These are phyloP conservation scores for Halichondria panicea DNA, from an alignment of 37 sponge, comb jelly and placozoan species.

Conservation along the genomic window DNA sequence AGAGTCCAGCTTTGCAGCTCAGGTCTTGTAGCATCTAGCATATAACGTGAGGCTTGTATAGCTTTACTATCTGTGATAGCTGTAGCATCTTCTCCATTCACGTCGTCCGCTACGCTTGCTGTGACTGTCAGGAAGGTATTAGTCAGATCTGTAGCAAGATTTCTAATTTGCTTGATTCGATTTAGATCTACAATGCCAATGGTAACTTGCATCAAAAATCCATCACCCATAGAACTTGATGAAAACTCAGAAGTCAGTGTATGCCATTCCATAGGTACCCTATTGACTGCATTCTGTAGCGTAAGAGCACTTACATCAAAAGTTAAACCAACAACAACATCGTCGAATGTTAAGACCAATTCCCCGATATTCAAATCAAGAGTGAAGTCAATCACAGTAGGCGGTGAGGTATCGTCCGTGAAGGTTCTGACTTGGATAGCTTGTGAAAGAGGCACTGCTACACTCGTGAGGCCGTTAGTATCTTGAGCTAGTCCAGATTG, in stretches of 20 bases:
- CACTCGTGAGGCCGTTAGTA: slow-evolving; percentile 43
- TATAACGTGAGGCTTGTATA: slow-evolving; percentile 42
- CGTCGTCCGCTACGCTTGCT: slow-evolving; percentile 79
- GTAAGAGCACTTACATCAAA: slow-evolving; percentile 71
- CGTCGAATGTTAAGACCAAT: slow-evolving; percentile 61
- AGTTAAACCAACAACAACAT: slow-evolving; percentile 54
- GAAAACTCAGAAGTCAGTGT: slow-evolving; percentile 45
- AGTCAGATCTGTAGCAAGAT: slow-evolving; percentile 39
- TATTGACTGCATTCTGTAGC: slow-evolving; percentile 43
- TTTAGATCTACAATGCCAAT: slow-evolving; percentile 78
- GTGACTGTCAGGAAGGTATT: slow-evolving; percentile 68
- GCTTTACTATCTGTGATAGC: slow-evolving; percentile 91
- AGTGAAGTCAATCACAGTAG: slow-evolving; percentile 37
- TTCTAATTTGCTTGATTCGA: slow-evolving; percentile 74
- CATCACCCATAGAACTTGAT: slow-evolving; percentile 20
- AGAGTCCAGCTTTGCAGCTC: slow-evolving; percentile 43
- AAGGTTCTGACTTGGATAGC: slow-evolving; percentile 51
- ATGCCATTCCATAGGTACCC: slow-evolving; percentile 48
- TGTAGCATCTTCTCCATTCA: slow-evolving; percentile 65
- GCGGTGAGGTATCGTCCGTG: slow-evolving; percentile 50
- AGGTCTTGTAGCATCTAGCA: slow-evolving; percentile 57
- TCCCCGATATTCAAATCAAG: slow-evolving; percentile 76
- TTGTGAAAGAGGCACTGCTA: slow-evolving; percentile 8
- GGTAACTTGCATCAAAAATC: slow-evolving; percentile 47
- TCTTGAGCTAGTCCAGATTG: slow-evolving; percentile 54